Evolutionary conservation across 2,113 vertebrate genomes (phyloP), one percentile per base, ranked within the genome.

Genomic region (Dasyornis broadbenti): DNA sequence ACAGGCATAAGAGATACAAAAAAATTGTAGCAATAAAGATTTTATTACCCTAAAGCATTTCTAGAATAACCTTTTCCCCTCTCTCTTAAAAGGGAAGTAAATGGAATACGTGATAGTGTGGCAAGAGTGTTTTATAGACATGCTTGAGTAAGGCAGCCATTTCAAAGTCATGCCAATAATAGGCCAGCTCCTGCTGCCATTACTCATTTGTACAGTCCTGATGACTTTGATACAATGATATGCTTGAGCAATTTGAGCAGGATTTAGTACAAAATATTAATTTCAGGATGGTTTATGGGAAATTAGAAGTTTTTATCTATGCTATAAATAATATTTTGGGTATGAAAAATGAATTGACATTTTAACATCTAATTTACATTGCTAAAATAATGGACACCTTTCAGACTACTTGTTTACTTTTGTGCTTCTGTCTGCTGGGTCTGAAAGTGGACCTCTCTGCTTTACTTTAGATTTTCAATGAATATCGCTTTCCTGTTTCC

Each of bases 1-100:
- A 68, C 37, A 69, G 76, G 64, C 86, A 78, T 75, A 85, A 71
- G 71, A 82, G 82, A 72, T 85, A 91, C 49, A 78, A 95, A 95
- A 95, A 96, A 94, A 92, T 52, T 68, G 83, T 87, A 93, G 82
- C 82, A 91, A 86, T 94, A 90, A 96, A 96, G 70, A 72, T 95
- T 95, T 97, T 96, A 95, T 94, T 92, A 89, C 92, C 93, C 53
- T 80, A 42, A 96, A 97, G 81, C 90, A 95, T 96, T 96, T 96
- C 69, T 92, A 92, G 83, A 97, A 94, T 96, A 94, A 94, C 89
- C 94, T 94, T 97, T 92, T 45, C 63, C 87, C 77, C 81, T 95
- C 82, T 95, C 68, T 80, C 64, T 90, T 89, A 92, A 95, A 95
- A 82, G 73, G 60, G 61, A 60, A 93, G 66, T 85, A 92, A 95